Percentiles rank a stretch among this genome's conserved stretches.
These are phyloP conservation scores for Thera britannica DNA, from an alignment of 2,888 invertebrate species.

Conservation along the genomic window DNA sequence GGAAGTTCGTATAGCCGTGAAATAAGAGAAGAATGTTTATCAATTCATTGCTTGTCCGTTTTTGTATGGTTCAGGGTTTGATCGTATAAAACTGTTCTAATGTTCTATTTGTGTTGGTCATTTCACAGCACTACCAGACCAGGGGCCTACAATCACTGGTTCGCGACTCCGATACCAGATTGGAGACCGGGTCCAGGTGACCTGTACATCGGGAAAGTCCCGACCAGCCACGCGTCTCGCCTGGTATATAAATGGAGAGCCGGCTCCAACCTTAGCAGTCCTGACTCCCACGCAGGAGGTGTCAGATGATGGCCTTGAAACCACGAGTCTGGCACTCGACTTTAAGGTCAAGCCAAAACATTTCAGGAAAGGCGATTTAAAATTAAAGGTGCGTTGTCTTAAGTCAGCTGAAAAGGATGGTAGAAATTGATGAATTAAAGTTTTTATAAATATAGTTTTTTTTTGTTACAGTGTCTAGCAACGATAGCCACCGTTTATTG, in stretches of 20 bases:
- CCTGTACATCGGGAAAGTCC: slow-evolving; percentile 93
- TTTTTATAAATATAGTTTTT: not conserved
- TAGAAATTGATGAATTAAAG: not conserved
- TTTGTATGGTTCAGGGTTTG: not conserved
- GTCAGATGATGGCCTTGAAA: slow-evolving; percentile 88
- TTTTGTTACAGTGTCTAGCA: slow-evolving; percentile 88
- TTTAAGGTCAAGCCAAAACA: slow-evolving; percentile 92
- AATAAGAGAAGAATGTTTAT: not conserved
- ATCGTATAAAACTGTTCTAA: not conserved
- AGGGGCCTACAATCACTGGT: slow-evolving; percentile 92
- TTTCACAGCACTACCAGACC: slow-evolving; percentile 90
- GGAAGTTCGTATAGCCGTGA: too few species aligned
- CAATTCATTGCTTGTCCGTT: not conserved
- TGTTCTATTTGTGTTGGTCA: not conserved
- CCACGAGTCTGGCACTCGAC: slow-evolving; percentile 90
- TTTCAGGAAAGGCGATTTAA: slow-evolving; percentile 93
- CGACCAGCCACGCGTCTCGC: slow-evolving; percentile 92
- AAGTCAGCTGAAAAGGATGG: not conserved
- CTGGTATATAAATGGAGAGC: slow-evolving; percentile 95
- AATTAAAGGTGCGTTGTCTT: slow-evolving; percentile 86
- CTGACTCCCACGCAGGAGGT: slow-evolving; percentile 78
- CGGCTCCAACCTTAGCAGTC: slow-evolving; percentile 83
- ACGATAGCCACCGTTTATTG: slow-evolving; percentile 94
- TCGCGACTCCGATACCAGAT: slow-evolving; percentile 92
- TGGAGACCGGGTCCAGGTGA: slow-evolving; percentile 92